Percentiles rank a stretch among this genome's conserved stretches.
These are phyloP conservation scores for Patiria miniata DNA, from an alignment of 35 echinoderm and acorn worm species.

Conservation along the genomic window DNA sequence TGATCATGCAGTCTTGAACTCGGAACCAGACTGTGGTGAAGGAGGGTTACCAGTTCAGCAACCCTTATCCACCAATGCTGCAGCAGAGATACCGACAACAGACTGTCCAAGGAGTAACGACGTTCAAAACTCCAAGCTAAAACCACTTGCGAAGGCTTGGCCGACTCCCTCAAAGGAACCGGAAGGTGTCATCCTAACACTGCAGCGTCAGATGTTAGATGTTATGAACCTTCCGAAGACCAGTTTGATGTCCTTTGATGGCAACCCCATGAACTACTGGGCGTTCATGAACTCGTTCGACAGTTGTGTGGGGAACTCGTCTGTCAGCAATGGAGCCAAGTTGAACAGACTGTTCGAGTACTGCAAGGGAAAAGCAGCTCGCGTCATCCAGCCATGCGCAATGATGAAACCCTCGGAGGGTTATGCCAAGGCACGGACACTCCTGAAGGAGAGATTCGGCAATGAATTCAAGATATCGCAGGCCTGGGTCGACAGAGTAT, in stretches of 20 bases:
- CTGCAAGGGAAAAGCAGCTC: slow-evolving; percentile 51
- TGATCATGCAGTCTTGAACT: neutral
- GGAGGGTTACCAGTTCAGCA: neutral
- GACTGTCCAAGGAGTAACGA: neutral
- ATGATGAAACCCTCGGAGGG: slow-evolving; percentile 2
- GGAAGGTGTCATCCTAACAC: neutral
- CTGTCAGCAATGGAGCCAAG: neutral
- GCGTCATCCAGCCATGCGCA: slow-evolving; percentile 41
- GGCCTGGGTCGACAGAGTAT: slow-evolving; percentile 47
- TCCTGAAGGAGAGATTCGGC: slow-evolving; percentile 46
- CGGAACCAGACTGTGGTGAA: too few relatives aligned
- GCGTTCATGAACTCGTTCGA: slow-evolving; percentile 61
- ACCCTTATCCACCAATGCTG: neutral
- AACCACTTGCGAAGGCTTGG: neutral
- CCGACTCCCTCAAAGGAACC: neutral
- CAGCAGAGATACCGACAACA: neutral
- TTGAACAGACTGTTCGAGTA: slow-evolving; percentile 54
- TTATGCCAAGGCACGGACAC: slow-evolving; percentile 34
- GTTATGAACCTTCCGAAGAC: slow-evolving; percentile 35
- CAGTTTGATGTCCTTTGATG: too few relatives aligned
- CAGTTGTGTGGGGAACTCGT: slow-evolving; percentile 50
- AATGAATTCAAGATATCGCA: slow-evolving; percentile 38
- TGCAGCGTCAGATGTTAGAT: slow-evolving; percentile 25
- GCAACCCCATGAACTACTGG: too few relatives aligned
- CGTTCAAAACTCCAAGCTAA: neutral